Base-by-base conservation (phyloP, 2,797 vertebrate genomes). In the Poeciliopsis gracilis region DNA sequence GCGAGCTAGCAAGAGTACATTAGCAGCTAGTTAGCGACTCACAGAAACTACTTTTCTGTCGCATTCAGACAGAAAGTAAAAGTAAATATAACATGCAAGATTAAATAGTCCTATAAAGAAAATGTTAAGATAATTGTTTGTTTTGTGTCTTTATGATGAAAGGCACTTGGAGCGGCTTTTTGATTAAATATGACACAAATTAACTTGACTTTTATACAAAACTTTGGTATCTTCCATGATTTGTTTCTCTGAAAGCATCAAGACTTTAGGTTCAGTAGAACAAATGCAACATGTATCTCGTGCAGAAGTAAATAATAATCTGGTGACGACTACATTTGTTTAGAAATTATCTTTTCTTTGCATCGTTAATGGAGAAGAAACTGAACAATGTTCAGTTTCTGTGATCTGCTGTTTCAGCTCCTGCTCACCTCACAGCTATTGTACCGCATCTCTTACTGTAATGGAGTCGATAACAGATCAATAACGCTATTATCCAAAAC, bases 401-500 rank as follows among this genome's bases (percentile, higher is more conserved):
- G 28, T 13, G 69, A 82, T 55, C 13, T 67, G 47, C 46, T 43
- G 74, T 18, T 83, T 61, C 10, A 36, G 41, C 72, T 10, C 75
- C 45, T 5, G 6, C 45, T 57, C 11, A 43, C 30, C 75, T n/a
- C 28, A 2, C 59, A 2, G 59, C 16, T 71, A 10, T 55, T 46
- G 71, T 66, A 18, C 61, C 0, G 1, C 66, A 49, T 1, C 38
- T 71, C 85, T 77, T 45, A 43, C 86, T 76, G 77, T 78, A 82
- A 87, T 80, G 75, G 71, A 67, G 84, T 82, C 75, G 15, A 93
- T 86, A 2, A 16, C 11, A 0, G 49, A 83, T 91, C 90, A 82
- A 90, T 92, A 79, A 18, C 4, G 45, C 85, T 61, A 84, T 92
- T 89, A 90, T 87, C 90, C 82, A 80, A 87, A 88, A 80, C 87